Percentiles rank a stretch among this genome's conserved stretches.
Evolutionary conservation across 2,113 vertebrate species (phyloP).

Genomic region (Forbesichthys papilliferus): DNA sequence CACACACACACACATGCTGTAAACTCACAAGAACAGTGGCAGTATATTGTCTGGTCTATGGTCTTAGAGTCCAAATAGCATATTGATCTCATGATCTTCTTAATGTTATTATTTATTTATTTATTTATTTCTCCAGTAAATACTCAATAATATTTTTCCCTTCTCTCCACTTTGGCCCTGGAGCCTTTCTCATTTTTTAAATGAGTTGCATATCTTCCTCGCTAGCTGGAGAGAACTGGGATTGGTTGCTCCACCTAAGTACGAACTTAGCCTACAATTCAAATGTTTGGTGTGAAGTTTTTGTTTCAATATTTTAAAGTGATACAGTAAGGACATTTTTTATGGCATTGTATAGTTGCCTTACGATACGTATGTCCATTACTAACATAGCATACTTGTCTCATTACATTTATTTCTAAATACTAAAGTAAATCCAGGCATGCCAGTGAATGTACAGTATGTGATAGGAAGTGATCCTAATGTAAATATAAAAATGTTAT

Average conservation of each 20-base stretch:
- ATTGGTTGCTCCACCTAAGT: too few relatives aligned
- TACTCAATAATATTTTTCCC: slow-evolving; percentile 48
- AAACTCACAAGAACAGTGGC: slow-evolving; percentile 59
- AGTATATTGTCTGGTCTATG: slow-evolving; percentile 50
- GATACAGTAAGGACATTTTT: slow-evolving; percentile 9
- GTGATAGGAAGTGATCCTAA: too few relatives aligned
- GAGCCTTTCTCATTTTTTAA: slow-evolving; percentile 62
- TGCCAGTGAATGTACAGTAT: too few relatives aligned
- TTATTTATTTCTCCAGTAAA: slow-evolving; percentile 49
- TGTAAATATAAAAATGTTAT: too few relatives aligned
- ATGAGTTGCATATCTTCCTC: slow-evolving; percentile 44
- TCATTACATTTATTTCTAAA: too few relatives aligned
- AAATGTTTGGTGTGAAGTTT: too few relatives aligned
- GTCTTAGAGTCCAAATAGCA: slow-evolving; percentile 65
- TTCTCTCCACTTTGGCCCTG: slow-evolving; percentile 43
- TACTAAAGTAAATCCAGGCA: too few relatives aligned
- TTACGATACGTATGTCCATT: neutral
- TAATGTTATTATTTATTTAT: slow-evolving; percentile 61
- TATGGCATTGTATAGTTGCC: slow-evolving; percentile 17
- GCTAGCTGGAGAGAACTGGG: too few relatives aligned
- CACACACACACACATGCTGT: slow-evolving; percentile 3
- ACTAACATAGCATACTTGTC: too few relatives aligned
- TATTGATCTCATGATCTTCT: slow-evolving; percentile 71
- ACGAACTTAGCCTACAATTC: too few relatives aligned
- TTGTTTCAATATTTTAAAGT: too few relatives aligned